Base-by-base conservation (phyloP, 2,888 invertebrate genomes). In the Eutolmus rufibarbis region DNA sequence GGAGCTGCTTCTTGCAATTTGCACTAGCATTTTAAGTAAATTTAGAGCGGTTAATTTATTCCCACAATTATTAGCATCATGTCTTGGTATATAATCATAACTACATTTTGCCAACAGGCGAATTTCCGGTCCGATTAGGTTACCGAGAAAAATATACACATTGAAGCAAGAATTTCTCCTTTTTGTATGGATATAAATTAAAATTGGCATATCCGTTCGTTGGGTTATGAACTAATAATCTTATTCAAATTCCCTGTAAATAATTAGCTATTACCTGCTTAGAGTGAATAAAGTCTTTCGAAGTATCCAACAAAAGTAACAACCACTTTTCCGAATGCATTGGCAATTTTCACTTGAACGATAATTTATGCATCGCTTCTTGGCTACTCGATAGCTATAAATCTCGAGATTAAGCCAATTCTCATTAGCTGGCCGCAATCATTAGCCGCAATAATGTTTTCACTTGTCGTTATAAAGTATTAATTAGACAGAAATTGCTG, bases 401-500 rank as follows among this genome's bases (percentile, higher is more conserved):
- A 76, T 76, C 76, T n/a, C n/a, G 9, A 34, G 34, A 76, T 76
- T 34, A 16, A 76, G 76, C 37, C 76, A 76, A 76, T 40, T 37
- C 76, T 34, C 16, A 76, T 76, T 76, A 76, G 76, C 9, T 74
- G 19, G 37, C n/a, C 34, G 40, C 28, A 43, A 43, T 28, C 37
- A 78, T 78, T 78, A 78, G 40, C 43, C 78, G 46, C 46, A 78
- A 78, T 43, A 78, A 43, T 78, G 40, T 43, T 43, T 78, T 78
- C 9, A 43, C 78, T 78, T 78, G 78, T 78, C 78, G 78, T 19
- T 78, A 78, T 78, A 78, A 78, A 43, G 14, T 78, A 46, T 78
- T 78, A 78, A 78, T 78, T 78, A 78, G 78, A 78, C 78, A 78
- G 40, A 78, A 78, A 78, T 78, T 43, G 43, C 46, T 46, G 37